A percentile compares a stretch with the other conserved stretches of the same genome.
Conservation (phyloP, 2,888 invertebrate genomes). For the Cryptus viduatorius region DNA sequence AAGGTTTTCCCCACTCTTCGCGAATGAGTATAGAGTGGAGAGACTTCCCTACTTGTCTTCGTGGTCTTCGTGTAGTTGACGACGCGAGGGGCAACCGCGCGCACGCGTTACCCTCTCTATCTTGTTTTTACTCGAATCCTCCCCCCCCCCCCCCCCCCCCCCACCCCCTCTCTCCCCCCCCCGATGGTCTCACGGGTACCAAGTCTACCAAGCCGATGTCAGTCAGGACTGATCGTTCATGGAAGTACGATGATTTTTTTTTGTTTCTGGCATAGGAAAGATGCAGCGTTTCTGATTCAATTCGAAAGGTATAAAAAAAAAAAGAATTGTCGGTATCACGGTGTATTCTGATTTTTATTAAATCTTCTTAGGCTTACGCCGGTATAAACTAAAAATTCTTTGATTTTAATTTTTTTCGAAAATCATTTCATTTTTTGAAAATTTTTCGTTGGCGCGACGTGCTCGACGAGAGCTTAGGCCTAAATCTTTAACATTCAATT, state of each 20-base stretch:
- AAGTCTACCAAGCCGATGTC: slow-evolving; percentile 34
- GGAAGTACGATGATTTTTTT: slow-evolving; percentile 17
- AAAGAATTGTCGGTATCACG: not conserved
- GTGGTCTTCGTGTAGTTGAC: slow-evolving; percentile 45
- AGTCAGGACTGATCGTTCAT: slow-evolving; percentile 41
- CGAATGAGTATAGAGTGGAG: not conserved
- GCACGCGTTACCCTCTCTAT: slow-evolving; percentile 62
- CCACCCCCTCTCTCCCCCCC: slow-evolving; percentile 72
- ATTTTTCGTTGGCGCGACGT: not conserved
- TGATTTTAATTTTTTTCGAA: not conserved
- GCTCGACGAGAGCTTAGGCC: slow-evolving; percentile 18
- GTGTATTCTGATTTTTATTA: not conserved
- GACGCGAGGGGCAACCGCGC: slow-evolving; percentile 44
- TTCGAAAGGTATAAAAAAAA: not conserved
- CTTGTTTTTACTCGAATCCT: slow-evolving; percentile 77
- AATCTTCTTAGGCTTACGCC: not conserved
- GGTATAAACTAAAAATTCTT: not conserved
- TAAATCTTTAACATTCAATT: slow-evolving; percentile 2
- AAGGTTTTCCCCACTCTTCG: slow-evolving; percentile 54
- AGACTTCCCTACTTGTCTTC: slow-evolving; percentile 45
- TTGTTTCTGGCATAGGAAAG: not conserved
- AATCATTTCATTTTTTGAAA: not conserved
- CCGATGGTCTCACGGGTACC: slow-evolving; percentile 68
- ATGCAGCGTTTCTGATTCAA: not conserved
- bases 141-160: slow-evolving; percentile 71